Percentiles rank a stretch among this genome's conserved stretches.
These are phyloP conservation scores for Euplagia quadripunctaria DNA, from an alignment of 2,888 invertebrate genomes.

Conservation along the genomic window DNA sequence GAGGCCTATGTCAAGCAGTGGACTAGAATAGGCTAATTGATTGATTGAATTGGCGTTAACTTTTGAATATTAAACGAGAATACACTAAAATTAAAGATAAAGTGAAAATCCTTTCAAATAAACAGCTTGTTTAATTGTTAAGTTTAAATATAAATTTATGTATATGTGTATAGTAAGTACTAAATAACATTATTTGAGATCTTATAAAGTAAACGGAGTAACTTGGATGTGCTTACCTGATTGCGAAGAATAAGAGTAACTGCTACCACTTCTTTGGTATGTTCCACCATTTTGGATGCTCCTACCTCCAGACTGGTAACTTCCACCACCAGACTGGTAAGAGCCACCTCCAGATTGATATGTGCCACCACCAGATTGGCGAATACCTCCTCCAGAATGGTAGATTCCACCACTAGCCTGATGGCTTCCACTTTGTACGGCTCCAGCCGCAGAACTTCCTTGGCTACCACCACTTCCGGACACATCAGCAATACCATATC, in stretches of 20 bases:
- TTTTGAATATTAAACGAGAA: background rate
- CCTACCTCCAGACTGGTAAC: conserved; percentile 45
- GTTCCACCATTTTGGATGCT: conserved; percentile 46
- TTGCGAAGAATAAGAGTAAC: conserved; percentile 75
- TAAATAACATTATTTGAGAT: background rate
- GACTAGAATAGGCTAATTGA: no score
- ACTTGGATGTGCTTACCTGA: conserved; percentile 63
- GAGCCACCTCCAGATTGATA: conserved; percentile 35
- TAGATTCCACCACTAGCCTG: conserved; percentile 48
- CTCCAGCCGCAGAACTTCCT: conserved; percentile 38
- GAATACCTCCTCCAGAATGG: conserved; percentile 32
- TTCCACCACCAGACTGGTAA: conserved; percentile 47
- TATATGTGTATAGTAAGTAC: background rate
- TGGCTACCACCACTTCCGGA: conserved; percentile 56
- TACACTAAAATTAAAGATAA: no score
- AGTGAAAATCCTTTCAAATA: no score
- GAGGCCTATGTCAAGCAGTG: no score
- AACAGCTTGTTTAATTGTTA: no score
- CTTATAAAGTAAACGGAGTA: no score
- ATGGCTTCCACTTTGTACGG: conserved; percentile 43
- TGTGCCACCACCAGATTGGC: conserved; percentile 31
- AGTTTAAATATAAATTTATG: background rate
- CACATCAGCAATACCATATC: conserved; percentile 77
- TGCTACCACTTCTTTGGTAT: conserved; percentile 52
- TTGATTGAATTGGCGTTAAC: no score